Evolutionary conservation across 2,113 vertebrate genomes (phyloP).

Genomic region (Clupea harengus): DNA sequence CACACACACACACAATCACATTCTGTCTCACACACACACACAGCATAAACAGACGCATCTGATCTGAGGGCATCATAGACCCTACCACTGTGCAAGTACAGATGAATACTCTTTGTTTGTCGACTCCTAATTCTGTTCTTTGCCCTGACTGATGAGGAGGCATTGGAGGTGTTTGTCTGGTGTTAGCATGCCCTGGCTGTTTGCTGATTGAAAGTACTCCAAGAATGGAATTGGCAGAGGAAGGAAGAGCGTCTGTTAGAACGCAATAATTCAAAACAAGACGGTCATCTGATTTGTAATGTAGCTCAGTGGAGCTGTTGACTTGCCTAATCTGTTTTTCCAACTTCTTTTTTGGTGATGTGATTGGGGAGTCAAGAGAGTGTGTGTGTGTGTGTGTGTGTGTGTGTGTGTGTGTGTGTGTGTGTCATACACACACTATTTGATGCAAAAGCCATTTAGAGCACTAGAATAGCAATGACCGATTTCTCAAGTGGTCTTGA

Average conservation of each 20-base stretch:
- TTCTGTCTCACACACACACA: background rate
- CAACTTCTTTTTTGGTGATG: background rate
- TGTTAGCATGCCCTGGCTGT: background rate
- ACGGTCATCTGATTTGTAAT: conserved; percentile 17
- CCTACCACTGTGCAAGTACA: background rate
- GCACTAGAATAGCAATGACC: background rate
- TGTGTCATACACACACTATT: background rate
- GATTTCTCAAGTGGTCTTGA: background rate
- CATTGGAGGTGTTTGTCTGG: background rate
- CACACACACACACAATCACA: conserved; percentile 17
- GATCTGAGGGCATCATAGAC: background rate
- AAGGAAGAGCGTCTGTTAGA: background rate
- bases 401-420: background rate
- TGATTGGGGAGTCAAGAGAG: background rate
- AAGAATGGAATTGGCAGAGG: background rate
- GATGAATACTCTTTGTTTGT: background rate
- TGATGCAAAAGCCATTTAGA: background rate
- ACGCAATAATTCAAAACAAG: conserved; percentile 26
- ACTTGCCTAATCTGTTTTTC: background rate
- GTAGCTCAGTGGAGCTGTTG: background rate
- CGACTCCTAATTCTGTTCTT: background rate
- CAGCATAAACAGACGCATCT: background rate
- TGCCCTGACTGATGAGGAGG: background rate
- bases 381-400: background rate
- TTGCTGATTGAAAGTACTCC: background rate